Conservation (phyloP, 2,888 invertebrate genomes). For the Maniola hyperantus region DNA sequence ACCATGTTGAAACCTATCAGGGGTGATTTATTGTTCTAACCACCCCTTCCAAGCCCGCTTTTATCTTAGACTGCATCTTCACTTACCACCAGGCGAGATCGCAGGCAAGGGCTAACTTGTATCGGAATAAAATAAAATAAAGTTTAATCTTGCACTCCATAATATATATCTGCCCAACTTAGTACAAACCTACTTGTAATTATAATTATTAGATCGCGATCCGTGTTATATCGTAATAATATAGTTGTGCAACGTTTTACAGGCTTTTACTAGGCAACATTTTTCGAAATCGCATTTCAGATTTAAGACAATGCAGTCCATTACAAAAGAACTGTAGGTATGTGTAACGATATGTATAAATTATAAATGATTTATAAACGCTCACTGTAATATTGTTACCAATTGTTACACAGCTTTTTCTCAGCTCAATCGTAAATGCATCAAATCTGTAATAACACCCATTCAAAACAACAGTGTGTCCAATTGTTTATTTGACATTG, state of each 20-base stretch:
- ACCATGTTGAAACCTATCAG: no score
- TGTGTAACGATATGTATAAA: conserved; percentile 39
- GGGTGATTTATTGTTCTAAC: no score
- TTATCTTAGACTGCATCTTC: no score
- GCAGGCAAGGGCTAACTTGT: no score
- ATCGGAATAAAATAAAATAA: no score
- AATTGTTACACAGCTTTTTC: conserved; percentile 15
- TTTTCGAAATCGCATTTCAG: conserved; percentile 33
- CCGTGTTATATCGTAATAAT: neutral
- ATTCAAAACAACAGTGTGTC: no score
- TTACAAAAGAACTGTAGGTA: conserved; percentile 37
- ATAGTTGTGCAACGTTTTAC: conserved; percentile 7
- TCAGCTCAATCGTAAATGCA: conserved; percentile 1
- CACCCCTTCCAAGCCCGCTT: no score
- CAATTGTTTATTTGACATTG: no score
- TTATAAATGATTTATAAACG: conserved; percentile 43
- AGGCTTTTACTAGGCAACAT: conserved; percentile 20
- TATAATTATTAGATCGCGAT: conserved; percentile 1
- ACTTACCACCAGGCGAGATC: no score
- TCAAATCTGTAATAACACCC: neutral
- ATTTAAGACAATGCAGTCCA: conserved; percentile 39
- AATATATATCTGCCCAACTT: no score
- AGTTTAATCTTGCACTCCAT: no score
- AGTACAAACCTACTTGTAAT: no score
- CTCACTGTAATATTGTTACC: conserved; percentile 32